Conservation (phyloP, 2,888 invertebrate genomes). For the Prostheceraeus crozeri region DNA sequence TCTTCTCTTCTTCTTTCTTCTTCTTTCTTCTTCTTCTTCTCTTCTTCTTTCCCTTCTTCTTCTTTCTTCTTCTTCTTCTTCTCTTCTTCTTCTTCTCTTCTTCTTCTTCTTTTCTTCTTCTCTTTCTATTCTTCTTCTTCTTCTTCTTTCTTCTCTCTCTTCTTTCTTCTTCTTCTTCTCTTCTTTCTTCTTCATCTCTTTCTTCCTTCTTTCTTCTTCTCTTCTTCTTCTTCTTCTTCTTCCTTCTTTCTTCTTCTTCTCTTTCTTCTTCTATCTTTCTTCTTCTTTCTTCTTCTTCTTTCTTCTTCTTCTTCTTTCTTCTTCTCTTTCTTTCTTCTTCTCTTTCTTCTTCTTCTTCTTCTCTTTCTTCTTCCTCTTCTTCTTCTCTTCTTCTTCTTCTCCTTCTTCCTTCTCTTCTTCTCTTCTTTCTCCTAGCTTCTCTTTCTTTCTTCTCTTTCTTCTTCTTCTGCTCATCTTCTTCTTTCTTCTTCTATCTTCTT, state of each 20-base stretch:
- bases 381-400: background rate
- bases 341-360: background rate
- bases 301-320: background rate
- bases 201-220: background rate
- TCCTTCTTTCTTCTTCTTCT: constrained; percentile 28
- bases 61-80: too few relatives aligned
- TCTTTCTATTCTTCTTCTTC: too few relatives aligned
- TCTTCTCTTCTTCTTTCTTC: too few relatives aligned
- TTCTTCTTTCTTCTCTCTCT: constrained; percentile 2
- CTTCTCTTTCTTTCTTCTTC: constrained; percentile 20
- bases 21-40: too few relatives aligned
- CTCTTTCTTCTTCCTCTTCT: background rate
- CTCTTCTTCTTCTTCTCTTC: background rate
- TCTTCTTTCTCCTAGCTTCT: constrained; percentile 1
- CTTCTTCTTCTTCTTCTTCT: background rate
- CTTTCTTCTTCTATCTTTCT: background rate
- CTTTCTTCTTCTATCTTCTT: too few relatives aligned
- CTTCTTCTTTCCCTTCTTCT: too few relatives aligned
- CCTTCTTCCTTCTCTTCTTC: constrained; percentile 15
- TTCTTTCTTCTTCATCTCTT: background rate
- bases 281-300: constrained; percentile 21
- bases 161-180: too few relatives aligned
- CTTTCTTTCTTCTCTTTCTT: background rate
- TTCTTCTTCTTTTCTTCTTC: background rate
- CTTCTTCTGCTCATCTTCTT: constrained; percentile 9